These are phyloP conservation scores for Dipodomys merriami DNA, from an alignment of 2,113 vertebrate genomes.

Conservation along the genomic window DNA sequence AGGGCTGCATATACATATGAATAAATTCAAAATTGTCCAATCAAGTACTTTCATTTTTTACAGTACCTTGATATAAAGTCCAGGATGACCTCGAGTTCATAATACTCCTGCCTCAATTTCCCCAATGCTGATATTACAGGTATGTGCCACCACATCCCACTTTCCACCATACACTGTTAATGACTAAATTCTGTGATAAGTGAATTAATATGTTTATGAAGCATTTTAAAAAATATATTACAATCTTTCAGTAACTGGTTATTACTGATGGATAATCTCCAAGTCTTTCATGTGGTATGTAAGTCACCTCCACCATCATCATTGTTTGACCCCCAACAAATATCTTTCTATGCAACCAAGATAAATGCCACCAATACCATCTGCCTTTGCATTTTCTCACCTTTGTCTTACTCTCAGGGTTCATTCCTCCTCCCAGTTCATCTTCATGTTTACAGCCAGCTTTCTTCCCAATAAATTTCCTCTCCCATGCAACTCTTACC, in stretches of 20 bases:
- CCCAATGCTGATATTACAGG: background rate
- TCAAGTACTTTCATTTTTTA: background rate
- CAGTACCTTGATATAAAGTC: background rate
- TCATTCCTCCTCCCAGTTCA: background rate
- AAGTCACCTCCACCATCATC: background rate
- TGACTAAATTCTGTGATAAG: background rate
- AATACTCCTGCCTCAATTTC: background rate
- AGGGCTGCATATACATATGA: background rate
- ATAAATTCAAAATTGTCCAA: background rate
- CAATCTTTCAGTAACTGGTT: background rate
- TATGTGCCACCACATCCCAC: background rate
- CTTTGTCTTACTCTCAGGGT: background rate
- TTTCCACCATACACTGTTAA: background rate
- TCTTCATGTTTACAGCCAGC: background rate
- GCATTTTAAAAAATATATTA: background rate
- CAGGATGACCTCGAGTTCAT: background rate
- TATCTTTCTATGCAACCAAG: background rate
- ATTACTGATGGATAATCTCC: background rate
- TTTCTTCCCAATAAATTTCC: constrained; percentile 26
- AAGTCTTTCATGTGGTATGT: constrained; percentile 15
- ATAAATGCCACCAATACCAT: background rate
- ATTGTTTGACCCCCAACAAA: background rate
- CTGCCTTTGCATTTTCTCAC: background rate
- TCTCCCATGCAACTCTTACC: constrained; percentile 5
- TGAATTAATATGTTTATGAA: background rate